Evolutionary conservation across 2,888 invertebrate genomes (phyloP).

Genomic region (Sialis fuliginosa): DNA sequence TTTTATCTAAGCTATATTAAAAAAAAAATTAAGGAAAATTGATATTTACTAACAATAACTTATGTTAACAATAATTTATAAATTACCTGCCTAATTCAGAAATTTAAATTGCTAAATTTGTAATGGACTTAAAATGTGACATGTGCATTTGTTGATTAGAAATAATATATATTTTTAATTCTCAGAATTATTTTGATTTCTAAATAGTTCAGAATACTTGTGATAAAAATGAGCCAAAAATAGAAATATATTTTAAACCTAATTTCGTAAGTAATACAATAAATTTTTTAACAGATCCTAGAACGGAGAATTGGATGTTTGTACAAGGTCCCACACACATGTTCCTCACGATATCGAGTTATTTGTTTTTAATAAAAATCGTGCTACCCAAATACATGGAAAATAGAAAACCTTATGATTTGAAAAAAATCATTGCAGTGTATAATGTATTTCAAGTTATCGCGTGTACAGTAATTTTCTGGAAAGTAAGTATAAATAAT

Average conservation of each 20-base stretch:
- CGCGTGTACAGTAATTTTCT: conserved; percentile 44
- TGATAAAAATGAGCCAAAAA: too few species aligned
- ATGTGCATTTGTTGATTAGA: neutral
- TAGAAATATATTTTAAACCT: too few species aligned
- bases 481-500: conserved; percentile 39
- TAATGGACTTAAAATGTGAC: too few species aligned
- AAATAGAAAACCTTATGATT: conserved; percentile 41
- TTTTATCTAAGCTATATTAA: too few species aligned
- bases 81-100: neutral
- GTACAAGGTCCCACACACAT: conserved; percentile 31
- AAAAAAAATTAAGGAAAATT: too few species aligned
- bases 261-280: neutral
- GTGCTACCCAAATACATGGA: conserved; percentile 48
- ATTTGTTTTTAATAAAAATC: conserved; percentile 29
- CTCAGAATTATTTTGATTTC: too few species aligned
- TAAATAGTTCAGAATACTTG: too few species aligned
- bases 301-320: conserved; percentile 32
- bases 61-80: neutral
- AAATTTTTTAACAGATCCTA: conserved; percentile 18
- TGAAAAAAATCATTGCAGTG: conserved; percentile 44
- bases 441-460: conserved; percentile 72
- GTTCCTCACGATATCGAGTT: conserved; percentile 25
- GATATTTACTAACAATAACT: neutral
- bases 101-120: neutral
- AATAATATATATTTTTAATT: neutral